These are phyloP conservation scores for Podarcis siculus DNA, from an alignment of 2,797 vertebrate genomes.

Conservation along the genomic window DNA sequence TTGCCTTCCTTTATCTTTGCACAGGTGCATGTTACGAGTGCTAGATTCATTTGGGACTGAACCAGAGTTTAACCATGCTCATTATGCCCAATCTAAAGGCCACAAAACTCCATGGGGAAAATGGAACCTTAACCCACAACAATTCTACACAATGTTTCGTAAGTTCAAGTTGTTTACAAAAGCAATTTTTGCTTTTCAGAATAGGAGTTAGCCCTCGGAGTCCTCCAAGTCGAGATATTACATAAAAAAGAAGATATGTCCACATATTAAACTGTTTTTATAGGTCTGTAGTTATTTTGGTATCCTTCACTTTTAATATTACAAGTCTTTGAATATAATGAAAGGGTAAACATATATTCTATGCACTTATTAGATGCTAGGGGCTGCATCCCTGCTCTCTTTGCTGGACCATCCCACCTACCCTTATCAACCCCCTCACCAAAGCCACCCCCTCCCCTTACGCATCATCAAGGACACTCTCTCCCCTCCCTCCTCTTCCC, in stretches of 20 bases:
- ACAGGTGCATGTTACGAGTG: constrained; percentile 96
- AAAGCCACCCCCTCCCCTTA: no score
- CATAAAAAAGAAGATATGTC: neutral
- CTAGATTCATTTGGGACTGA: constrained; percentile 98
- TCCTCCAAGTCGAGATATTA: neutral
- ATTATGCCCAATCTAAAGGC: constrained; percentile 97
- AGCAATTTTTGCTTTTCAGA: constrained; percentile 1
- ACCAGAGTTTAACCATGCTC: constrained; percentile 98
- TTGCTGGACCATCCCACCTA: no score
- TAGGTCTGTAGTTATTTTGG: neutral
- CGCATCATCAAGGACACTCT: no score
- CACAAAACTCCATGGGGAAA: constrained; percentile 99
- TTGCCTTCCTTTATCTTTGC: constrained; percentile 32
- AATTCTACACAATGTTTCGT: constrained; percentile 99
- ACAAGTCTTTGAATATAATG: neutral
- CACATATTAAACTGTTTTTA: neutral
- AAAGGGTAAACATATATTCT: neutral
- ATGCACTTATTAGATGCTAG: neutral
- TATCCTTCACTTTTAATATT: neutral
- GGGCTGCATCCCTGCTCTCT: no score
- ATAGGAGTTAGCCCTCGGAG: neutral
- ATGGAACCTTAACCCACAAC: constrained; percentile 99
- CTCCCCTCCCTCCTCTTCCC: no score
- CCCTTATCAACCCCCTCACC: no score
- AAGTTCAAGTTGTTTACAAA: constrained; percentile 75